Percentiles rank a stretch among this genome's conserved stretches.
Conservation (phyloP, 2,113 vertebrate species). For the Zosterops hypoxanthus region DNA sequence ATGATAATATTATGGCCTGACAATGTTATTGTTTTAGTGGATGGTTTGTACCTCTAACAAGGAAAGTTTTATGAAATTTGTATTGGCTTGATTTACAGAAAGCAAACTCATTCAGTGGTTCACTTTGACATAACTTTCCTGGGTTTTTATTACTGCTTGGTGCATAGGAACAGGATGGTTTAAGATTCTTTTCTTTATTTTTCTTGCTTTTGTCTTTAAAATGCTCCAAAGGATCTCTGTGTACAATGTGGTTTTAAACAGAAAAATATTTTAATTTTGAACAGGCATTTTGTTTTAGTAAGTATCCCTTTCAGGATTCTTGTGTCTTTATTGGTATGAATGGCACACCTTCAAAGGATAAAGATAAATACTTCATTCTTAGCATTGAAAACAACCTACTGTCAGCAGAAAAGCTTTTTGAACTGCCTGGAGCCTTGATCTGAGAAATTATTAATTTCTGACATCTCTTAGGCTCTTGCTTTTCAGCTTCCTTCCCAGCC, state of each 20-base stretch:
- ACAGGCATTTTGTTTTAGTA: conserved; percentile 28
- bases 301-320: conserved; percentile 20
- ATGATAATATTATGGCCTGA: conserved; percentile 8
- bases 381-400: not conserved
- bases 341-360: conserved; percentile 45
- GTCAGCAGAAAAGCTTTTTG: conserved; percentile 37
- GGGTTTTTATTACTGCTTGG: not conserved
- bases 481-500: not conserved
- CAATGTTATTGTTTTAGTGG: conserved; percentile 1
- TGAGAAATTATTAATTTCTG: not conserved
- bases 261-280: conserved; percentile 26
- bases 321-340: not conserved
- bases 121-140: not conserved
- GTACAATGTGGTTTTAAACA: not conserved
- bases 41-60: conserved; percentile 24
- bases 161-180: not conserved
- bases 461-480: not conserved
- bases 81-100: conserved; percentile 25
- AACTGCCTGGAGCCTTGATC: conserved; percentile 19
- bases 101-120: not conserved
- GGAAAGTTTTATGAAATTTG: conserved; percentile 22
- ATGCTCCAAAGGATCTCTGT: not conserved
- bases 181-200: not conserved
- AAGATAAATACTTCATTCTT: conserved; percentile 27
- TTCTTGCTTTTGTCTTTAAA: conserved; percentile 42